A percentile compares a stretch with the other conserved stretches of the same genome.
Evolutionary conservation across 53 echinoderm and acorn worm genomes (phyloP).

Genomic region (Hippasteria phrygiana): DNA sequence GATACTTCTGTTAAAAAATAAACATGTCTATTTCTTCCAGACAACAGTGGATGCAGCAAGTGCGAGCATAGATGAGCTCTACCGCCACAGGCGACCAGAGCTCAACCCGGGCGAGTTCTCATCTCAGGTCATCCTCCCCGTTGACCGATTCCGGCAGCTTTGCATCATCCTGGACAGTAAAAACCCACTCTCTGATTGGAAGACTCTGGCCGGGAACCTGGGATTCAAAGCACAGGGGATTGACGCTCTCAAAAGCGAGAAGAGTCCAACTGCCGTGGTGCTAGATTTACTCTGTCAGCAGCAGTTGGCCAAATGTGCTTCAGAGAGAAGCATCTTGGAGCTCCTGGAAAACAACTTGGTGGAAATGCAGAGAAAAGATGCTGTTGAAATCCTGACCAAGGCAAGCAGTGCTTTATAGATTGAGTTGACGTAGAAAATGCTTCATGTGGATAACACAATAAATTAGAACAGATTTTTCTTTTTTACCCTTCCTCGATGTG

Average conservation of each 20-base stretch:
- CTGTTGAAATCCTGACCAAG: not conserved
- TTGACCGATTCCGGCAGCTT: slow-evolving; percentile 6
- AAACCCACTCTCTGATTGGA: not conserved
- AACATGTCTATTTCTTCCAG: not conserved
- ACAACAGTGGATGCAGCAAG: not conserved
- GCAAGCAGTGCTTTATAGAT: not conserved
- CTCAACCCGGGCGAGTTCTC: slow-evolving; percentile 6
- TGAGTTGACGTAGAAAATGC: not conserved
- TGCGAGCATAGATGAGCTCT: slow-evolving; percentile 20
- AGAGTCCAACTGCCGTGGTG: slow-evolving; percentile 33
- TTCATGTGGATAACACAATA: too few species aligned
- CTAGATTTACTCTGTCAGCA: slow-evolving; percentile 33
- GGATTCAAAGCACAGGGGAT: not conserved
- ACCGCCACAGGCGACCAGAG: slow-evolving; percentile 7
- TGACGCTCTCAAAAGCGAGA: not conserved
- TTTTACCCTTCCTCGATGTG: too few species aligned
- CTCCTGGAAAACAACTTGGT: not conserved
- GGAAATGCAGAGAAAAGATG: not conserved
- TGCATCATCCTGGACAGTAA: not conserved
- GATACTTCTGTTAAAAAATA: not conserved
- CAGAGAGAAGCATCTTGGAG: not conserved
- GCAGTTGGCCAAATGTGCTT: not conserved
- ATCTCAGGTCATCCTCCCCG: not conserved
- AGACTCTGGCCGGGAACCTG: not conserved
- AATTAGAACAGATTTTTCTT: too few species aligned